Evolutionary conservation across 2,113 vertebrate genomes (phyloP), one percentile per base, ranked within the genome.

Genomic region (Atrichornis clamosus): DNA sequence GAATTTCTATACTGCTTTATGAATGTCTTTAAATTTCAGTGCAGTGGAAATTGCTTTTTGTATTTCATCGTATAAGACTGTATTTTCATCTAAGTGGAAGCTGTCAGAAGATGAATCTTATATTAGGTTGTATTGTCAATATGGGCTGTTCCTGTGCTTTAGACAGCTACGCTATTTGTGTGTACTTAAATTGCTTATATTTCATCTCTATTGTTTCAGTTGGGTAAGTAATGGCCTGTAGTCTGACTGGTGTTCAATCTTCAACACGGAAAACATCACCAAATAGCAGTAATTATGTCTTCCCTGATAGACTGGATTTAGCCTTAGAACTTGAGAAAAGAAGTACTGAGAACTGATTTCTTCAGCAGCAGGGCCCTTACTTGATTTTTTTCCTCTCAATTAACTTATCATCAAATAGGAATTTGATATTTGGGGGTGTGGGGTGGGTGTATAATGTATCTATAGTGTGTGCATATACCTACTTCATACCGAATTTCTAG

Each of bases 21-120:
- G 37, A 76, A 87, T 85, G 55, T 39, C 33, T 93, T 93, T 84
- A 42, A 75, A 79, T 94, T 93, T 68, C 39, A 59, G 33, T 65
- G 39, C n/a, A 80, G n/a, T 2, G 2, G 27, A 84, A 91, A 59
- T 55, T 90, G 41, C 1, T 78, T 86, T 80, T 39, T 90, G 12
- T 58, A 10, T 67, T 74, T 87, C 35, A 63, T 87, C 39, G 9
- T 58, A n/a, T 62, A 65, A 83, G 32, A 33, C 39, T 83, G 8
- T 62, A 56, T 93, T 93, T 96, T 91, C 19, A 41, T 91, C 35
- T 63, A 59, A 90, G 28, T 26, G 63, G 72, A 93, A 94, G 68
- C 59, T 91, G 75, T 88, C 70, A 77, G 53, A 95, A 87, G 55
- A 87, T 85, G 22, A 72, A 70, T 87, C 35, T 79, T 92, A 6